Evolutionary conservation across 2,113 vertebrate species (phyloP), one percentile per base, ranked within the genome.

Genomic region (Eptatretus burgeri): DNA sequence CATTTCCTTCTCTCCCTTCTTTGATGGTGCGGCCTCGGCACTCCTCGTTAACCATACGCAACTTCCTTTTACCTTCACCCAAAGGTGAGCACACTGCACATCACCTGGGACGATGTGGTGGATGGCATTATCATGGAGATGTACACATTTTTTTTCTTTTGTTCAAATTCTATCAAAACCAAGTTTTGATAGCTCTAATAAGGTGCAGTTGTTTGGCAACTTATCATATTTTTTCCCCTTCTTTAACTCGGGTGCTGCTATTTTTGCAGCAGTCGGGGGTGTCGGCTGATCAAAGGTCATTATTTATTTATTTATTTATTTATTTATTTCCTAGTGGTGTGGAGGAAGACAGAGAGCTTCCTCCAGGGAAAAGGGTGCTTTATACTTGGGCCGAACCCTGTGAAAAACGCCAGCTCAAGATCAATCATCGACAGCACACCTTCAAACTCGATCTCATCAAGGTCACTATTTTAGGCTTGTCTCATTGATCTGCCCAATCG

Each of bases 381-480:
- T 95, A 95, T 72, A 80, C 75, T 1, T 98, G 91, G 91, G 79
- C 79, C 9, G 77, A 95, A 69, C 89, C 87, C 5, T 74, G 84
- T 2, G 77, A 80, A 5, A 71, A 72, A 5, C 78, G 78, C 63
- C 83, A 72, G 27, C 68, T 98, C 16, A 72, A 64, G 9, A 95
- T 88, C 89, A 74, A 63, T 50, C 86, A 77, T 52, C 71, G 70
- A 5, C 73, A 78, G 1, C 76, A 74, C n/a, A 70, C 64, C 10
- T 86, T 82, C 66, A 79, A 91, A 67, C 79, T 82, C 10, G 76
- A 81, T 67, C 74, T 98, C 5, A 71, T 93, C 51, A 93, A 93
- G 86, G 91, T 93, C 72, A 13, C 65, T 65, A 17, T 41, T 2
- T 49, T 8, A 50, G 13, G 1, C 2, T 10, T 60, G 11, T 65